Percentiles rank a stretch among this genome's conserved stretches.
These are phyloP conservation scores for Synanthedon myopaeformis DNA, from an alignment of 2,888 invertebrate genomes.

Conservation along the genomic window DNA sequence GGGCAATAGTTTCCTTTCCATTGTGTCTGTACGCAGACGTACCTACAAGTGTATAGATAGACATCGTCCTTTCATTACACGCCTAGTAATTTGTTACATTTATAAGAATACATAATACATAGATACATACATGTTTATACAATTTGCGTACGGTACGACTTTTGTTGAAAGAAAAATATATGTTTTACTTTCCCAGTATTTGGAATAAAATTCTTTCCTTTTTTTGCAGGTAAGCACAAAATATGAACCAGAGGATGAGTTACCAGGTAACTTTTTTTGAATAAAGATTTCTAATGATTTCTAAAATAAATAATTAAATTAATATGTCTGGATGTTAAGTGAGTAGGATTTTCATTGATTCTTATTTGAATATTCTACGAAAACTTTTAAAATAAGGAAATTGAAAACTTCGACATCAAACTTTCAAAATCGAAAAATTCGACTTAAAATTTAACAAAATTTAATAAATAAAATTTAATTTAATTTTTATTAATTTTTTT, in stretches of 20 bases:
- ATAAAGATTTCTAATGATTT: no score
- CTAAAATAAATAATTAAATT: no score
- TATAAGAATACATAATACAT: constrained; percentile 12
- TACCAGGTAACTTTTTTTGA: constrained; percentile 1
- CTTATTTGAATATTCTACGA: no score
- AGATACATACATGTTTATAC: constrained; percentile 6
- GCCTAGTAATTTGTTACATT: constrained; percentile 21
- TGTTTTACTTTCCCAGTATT: constrained; percentile 17
- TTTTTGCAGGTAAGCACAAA: constrained; percentile 40
- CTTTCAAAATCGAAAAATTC: no score
- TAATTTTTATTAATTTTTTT: no score
- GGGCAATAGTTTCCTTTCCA: constrained; percentile 24
- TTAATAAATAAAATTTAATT: no score
- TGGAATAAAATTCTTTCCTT: constrained; percentile 10
- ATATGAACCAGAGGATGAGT: constrained; percentile 17
- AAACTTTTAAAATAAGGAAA: no score
- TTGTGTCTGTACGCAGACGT: constrained; percentile 15
- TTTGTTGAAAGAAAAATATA: constrained; percentile 19
- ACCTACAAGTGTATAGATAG: constrained; percentile 10
- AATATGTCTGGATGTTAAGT: no score
- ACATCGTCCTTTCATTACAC: constrained; percentile 13
- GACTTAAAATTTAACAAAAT: no score
- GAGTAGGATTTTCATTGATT: no score
- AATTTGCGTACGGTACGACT: constrained; percentile 8
- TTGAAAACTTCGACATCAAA: no score